Evolutionary conservation across 2,113 vertebrate genomes (phyloP).

Genomic region (Channa maculata): DNA sequence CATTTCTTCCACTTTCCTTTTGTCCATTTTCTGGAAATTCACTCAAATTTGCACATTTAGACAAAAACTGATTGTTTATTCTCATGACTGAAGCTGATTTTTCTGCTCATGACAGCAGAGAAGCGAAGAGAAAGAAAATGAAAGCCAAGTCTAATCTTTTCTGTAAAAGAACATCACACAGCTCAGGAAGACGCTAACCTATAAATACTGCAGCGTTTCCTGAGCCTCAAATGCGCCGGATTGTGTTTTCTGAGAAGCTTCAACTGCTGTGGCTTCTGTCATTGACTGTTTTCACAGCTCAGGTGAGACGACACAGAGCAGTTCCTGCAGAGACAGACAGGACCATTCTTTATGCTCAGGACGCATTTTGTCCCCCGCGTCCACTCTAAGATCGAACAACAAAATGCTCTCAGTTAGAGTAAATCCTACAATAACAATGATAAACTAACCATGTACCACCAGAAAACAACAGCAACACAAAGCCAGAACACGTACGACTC

Average conservation of each 20-base stretch:
- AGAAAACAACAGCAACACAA: no score
- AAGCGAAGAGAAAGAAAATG: neutral
- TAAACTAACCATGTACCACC: no score
- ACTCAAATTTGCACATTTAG: neutral
- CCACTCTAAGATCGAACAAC: no score
- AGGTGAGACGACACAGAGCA: no score
- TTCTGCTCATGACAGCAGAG: slow-evolving; percentile 3
- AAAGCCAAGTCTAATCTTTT: neutral
- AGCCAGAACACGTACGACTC: no score
- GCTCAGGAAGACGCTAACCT: slow-evolving; percentile 26
- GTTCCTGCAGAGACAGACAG: no score
- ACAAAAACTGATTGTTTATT: neutral
- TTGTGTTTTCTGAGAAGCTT: slow-evolving; percentile 12
- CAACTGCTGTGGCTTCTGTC: slow-evolving; percentile 16
- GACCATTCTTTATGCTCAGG: no score
- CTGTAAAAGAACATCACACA: neutral
- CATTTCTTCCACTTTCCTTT: neutral
- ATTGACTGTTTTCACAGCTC: neutral
- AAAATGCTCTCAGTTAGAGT: no score
- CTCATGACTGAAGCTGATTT: neutral
- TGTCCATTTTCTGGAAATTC: no score
- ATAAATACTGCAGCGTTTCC: slow-evolving; percentile 52
- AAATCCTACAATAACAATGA: no score
- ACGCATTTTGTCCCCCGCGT: no score
- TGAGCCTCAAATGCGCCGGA: slow-evolving; percentile 35